phyloP scores from a whole-genome alignment of 2,888 invertebrate genomes.

The Dynastes grantii region DNA sequence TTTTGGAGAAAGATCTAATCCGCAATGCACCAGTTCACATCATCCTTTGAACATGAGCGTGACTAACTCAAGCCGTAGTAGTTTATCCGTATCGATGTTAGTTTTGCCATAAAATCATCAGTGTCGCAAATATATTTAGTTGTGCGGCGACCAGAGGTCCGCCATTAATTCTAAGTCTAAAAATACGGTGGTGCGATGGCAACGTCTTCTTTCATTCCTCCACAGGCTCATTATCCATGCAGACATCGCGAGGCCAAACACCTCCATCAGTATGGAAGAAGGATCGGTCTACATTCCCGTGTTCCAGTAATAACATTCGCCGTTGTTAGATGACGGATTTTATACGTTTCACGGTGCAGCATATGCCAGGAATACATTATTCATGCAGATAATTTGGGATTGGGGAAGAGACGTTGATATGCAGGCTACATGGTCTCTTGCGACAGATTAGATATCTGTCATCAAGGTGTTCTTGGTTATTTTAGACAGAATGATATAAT shows the following conservation, averaged over 20 bases:
- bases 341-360: conserved; percentile 5
- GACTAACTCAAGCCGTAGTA: conserved; percentile 34
- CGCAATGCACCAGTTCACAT: conserved; percentile 15
- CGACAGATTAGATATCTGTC: neutral
- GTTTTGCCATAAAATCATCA: conserved; percentile 38
- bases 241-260: conserved; percentile 34
- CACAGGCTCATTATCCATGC: conserved; percentile 29
- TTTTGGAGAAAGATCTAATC: conserved; percentile 5
- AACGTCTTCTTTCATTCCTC: conserved; percentile 10
- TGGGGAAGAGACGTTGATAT: neutral
- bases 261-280: conserved; percentile 34
- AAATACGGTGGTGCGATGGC: conserved; percentile 8
- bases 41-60: conserved; percentile 38
- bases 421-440: neutral
- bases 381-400: conserved; percentile 25
- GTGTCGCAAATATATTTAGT: conserved; percentile 45
- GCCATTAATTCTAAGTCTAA: conserved; percentile 40
- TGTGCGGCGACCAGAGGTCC: conserved; percentile 17
- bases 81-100: conserved; percentile 36
- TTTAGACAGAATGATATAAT: neutral
- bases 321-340: conserved; percentile 19
- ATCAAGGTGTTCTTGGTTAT: neutral
- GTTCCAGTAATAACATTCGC: conserved; percentile 5
- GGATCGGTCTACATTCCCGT: conserved; percentile 26
- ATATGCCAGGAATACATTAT: conserved; percentile 16